These are phyloP conservation scores for Coenonympha arcania DNA, from an alignment of 2,888 invertebrate species.

Conservation along the genomic window DNA sequence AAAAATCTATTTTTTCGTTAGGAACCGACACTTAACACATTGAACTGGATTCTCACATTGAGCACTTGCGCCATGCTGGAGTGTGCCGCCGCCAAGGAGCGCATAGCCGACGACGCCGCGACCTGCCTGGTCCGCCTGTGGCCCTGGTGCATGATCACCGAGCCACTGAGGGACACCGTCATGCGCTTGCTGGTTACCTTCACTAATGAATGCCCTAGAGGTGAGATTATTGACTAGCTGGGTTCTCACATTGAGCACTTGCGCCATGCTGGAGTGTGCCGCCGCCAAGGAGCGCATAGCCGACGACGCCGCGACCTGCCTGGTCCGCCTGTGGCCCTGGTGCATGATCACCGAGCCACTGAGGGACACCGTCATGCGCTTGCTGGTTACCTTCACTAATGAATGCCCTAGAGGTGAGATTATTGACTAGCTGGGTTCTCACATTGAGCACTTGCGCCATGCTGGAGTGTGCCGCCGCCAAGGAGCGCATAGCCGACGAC, in stretches of 20 bases:
- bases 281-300: constrained; percentile 73
- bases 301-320: constrained; percentile 69
- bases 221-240: too few species aligned
- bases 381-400: constrained; percentile 77
- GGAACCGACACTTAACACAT: constrained; percentile 72
- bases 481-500: constrained; percentile 69
- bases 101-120: constrained; percentile 70
- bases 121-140: constrained; percentile 77
- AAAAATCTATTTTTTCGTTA: constrained; percentile 25
- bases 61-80: constrained; percentile 76
- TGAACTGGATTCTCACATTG: constrained; percentile 72
- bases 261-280: too few species aligned
- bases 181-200: constrained; percentile 76
- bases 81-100: constrained; percentile 69
- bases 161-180: constrained; percentile 65
- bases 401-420: constrained; percentile 74
- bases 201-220: constrained; percentile 76
- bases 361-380: constrained; percentile 69
- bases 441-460: constrained; percentile 75
- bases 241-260: too few species aligned
- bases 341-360: constrained; percentile 73
- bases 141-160: constrained; percentile 78
- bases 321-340: constrained; percentile 81
- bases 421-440: constrained; percentile 67
- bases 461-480: constrained; percentile 68